Evolutionary conservation across 2,113 vertebrate genomes (phyloP), one percentile per base, ranked within the genome.

Genomic region (Oreocharis arfaki): DNA sequence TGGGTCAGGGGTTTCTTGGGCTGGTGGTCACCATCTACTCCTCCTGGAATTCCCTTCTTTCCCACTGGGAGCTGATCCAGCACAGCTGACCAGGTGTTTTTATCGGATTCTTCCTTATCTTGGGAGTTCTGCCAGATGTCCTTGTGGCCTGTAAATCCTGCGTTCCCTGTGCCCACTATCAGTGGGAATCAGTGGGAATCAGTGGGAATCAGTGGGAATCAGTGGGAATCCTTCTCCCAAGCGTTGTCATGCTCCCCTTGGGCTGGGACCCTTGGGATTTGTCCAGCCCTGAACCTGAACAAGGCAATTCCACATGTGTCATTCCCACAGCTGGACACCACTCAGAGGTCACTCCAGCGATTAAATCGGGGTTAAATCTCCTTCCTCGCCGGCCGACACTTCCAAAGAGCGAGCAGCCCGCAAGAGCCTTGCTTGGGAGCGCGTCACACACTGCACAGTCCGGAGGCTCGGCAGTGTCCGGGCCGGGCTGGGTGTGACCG

Each of bases 331-430:
- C 46, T 3, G 46, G 13, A 30, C n/a, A 22, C 4, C 13, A 1
- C 24, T 7, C 2, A 7, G 46, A 11, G n/a, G 6, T 15, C 65
- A 28, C 2, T 6, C 3, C 35, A 28, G 1, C 0, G 17, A 26
- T 28, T 7, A 63, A 10, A 20, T 3, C 27, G 2, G 39, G 27
- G 21, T 21, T 14, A 9, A 10, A 32, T 21, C 39, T 7, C 60
- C 27, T 9, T 33, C 7, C 28, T 10, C 5, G 52, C 4, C 11
- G 16, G 28, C 10, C 27, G 52, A 11, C 35, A 13, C 28, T 26
- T 13, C 11, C 52, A 16, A 2, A 6, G 24, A 27, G 3, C 7
- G 35, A 12, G 6, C 35, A 11, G 6, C 28, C 17, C 28, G 19
- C 17, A 12, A 8, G 30, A 12, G 52, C 52, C 28, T 19, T 53